Evolutionary conservation across 2,888 invertebrate genomes (phyloP).

Genomic region (Torymus aiolomorphi): DNA sequence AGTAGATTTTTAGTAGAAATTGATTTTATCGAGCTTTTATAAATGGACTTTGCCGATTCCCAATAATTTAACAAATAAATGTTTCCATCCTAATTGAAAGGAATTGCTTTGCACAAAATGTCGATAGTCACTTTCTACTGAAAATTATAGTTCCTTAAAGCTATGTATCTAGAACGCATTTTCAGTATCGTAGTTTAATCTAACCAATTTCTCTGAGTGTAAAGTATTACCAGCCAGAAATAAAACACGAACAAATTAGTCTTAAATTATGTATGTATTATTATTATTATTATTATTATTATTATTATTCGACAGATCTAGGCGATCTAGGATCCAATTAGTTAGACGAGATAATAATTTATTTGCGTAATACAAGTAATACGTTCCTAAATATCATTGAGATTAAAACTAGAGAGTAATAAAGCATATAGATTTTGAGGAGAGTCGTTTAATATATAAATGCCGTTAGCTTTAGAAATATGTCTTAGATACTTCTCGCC

Average conservation of each 20-base stretch:
- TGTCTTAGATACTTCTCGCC: constrained; percentile 68
- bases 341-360: constrained; percentile 70
- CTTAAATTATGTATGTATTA: constrained; percentile 59
- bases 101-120: constrained; percentile 1
- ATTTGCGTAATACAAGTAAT: constrained; percentile 67
- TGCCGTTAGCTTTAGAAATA: constrained; percentile 70
- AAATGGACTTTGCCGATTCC: neutral
- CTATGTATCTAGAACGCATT: constrained; percentile 54
- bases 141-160: constrained; percentile 39
- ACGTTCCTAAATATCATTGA: constrained; percentile 70
- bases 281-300: constrained; percentile 40
- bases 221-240: constrained; percentile 35
- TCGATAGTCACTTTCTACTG: constrained; percentile 40
- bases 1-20: constrained; percentile 46
- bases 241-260: constrained; percentile 58
- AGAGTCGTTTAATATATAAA: constrained; percentile 66
- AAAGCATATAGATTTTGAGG: constrained; percentile 64
- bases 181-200: constrained; percentile 61
- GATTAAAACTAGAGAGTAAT: constrained; percentile 66
- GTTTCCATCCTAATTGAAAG: no score
- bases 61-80: no score
- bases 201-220: constrained; percentile 45
- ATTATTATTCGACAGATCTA: constrained; percentile 54
- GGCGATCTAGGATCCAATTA: constrained; percentile 71
- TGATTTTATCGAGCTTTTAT: constrained; percentile 13